Conservation (phyloP, 2,797 vertebrate genomes). For the Bradypodion pumilum region DNA sequence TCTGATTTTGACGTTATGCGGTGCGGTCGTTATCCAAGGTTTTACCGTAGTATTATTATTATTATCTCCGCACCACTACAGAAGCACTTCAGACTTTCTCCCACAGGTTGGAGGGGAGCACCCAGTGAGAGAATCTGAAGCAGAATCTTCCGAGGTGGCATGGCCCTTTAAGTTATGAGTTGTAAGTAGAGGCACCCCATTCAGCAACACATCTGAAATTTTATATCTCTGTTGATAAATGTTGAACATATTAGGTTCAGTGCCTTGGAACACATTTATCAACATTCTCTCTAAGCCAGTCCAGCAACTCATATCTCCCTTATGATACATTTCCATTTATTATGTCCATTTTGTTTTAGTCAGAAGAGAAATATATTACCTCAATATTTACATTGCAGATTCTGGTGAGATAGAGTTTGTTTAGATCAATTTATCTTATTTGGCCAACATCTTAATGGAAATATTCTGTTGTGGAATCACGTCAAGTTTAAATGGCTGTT, state of each 20-base stretch:
- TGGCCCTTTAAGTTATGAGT: no score
- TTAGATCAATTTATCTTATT: slow-evolving; percentile 13
- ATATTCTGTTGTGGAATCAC: not conserved
- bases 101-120: no score
- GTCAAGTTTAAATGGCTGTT: not conserved
- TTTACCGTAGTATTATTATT: no score
- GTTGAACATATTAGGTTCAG: not conserved
- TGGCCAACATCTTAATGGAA: not conserved
- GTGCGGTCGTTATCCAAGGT: no score
- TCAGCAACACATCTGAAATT: not conserved
- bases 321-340: not conserved
- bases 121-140: no score
- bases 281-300: slow-evolving; percentile 29
- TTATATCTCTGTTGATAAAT: not conserved
- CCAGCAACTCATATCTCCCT: not conserved
- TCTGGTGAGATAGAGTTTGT: not conserved
- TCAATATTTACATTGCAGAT: slow-evolving; percentile 8
- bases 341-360: slow-evolving; percentile 17
- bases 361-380: not conserved
- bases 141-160: no score
- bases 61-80: no score
- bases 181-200: no score
- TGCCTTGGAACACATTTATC: not conserved
- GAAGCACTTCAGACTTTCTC: no score
- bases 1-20: no score